Evolutionary conservation across 2,797 vertebrate species (phyloP).

Genomic region (Mormyrus hasselquistii): DNA sequence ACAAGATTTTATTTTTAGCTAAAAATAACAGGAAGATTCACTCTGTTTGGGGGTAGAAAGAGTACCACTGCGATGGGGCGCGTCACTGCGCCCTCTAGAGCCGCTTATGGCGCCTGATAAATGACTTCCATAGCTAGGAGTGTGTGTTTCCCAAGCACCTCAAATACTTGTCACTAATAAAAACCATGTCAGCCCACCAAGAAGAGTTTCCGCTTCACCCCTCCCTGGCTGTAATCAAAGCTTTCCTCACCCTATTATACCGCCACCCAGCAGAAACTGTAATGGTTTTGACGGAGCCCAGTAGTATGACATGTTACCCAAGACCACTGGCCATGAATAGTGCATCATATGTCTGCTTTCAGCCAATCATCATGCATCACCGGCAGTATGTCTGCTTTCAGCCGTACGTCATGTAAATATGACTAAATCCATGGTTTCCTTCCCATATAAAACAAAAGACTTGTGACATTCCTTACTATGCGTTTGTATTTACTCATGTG

Average conservation of each 20-base stretch:
- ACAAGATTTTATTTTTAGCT: background rate
- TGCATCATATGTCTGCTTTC: background rate
- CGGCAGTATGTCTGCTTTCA: background rate
- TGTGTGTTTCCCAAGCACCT: constrained; percentile 51
- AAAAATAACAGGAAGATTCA: background rate
- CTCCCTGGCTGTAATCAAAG: constrained; percentile 30
- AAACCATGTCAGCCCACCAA: constrained; percentile 45
- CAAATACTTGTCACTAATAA: constrained; percentile 49
- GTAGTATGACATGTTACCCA: background rate
- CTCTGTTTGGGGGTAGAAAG: background rate
- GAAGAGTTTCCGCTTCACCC: constrained; percentile 41
- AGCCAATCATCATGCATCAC: background rate
- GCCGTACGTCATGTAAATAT: background rate
- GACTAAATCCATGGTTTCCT: constrained; percentile 10
- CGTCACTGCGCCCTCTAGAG: too few relatives aligned
- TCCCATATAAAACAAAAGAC: background rate
- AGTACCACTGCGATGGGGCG: background rate
- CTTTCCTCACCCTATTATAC: constrained; percentile 17
- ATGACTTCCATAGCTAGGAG: constrained; percentile 43
- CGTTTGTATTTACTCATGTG: background rate
- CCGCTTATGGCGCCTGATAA: constrained; percentile 32
- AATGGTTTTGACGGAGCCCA: constrained; percentile 14
- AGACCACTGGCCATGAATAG: constrained; percentile 7
- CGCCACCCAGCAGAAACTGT: background rate
- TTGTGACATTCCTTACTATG: background rate